Evolutionary conservation across 2,888 invertebrate species (phyloP).

Genomic region (Teleiodes luculella): DNA sequence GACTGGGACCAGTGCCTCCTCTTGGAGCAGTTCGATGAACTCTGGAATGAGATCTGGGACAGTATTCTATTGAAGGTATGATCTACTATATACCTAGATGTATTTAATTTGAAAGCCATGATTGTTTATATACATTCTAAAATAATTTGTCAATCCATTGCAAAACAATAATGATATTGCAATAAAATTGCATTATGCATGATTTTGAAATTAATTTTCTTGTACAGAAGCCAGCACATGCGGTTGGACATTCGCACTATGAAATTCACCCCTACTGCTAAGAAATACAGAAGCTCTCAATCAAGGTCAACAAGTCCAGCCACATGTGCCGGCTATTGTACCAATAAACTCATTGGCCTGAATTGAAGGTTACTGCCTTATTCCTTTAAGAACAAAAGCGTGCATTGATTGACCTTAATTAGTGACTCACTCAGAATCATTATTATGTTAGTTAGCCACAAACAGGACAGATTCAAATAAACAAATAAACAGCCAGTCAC

Average conservation of each 20-base stretch:
- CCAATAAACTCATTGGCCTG: background rate
- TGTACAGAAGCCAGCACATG: too few species aligned
- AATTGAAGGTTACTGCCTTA: background rate
- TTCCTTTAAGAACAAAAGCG: background rate
- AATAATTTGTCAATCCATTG: background rate
- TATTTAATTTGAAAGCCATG: too few species aligned
- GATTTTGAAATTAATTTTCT: too few species aligned
- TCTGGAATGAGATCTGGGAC: constrained; percentile 90
- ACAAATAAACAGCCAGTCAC: background rate
- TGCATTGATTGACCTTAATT: constrained; percentile 14
- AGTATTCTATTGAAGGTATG: constrained; percentile 79
- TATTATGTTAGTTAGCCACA: background rate
- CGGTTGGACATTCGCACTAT: too few species aligned
- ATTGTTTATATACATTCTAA: background rate
- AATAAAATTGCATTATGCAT: too few species aligned
- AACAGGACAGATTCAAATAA: background rate
- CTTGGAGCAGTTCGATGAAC: constrained; percentile 82
- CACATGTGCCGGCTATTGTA: too few species aligned
- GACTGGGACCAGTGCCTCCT: constrained; percentile 85
- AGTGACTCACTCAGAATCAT: constrained; percentile 4
- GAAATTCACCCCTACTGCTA: too few species aligned
- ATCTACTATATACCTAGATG: too few species aligned
- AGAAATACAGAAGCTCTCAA: too few species aligned
- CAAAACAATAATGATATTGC: too few species aligned
- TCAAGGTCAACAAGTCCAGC: too few species aligned